phyloP scores from a whole-genome alignment of 2,888 invertebrate species.

The Scotopteryx bipunctaria region DNA sequence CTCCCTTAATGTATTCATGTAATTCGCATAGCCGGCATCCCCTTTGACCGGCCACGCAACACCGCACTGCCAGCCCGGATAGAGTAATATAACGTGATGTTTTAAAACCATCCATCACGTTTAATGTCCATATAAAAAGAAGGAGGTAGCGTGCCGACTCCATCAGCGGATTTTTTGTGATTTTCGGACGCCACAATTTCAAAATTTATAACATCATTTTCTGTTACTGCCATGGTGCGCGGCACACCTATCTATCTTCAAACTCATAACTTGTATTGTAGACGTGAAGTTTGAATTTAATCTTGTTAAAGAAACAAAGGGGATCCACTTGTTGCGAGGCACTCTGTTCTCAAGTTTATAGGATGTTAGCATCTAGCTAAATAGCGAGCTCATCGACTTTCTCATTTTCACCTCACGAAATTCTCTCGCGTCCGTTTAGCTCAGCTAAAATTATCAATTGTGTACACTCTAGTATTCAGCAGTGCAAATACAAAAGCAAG shows the following conservation, averaged over 20 bases:
- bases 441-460: conserved; percentile 63
- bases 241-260: conserved; percentile 21
- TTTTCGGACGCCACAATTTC: conserved; percentile 50
- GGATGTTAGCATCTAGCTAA: conserved; percentile 54
- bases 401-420: conserved; percentile 59
- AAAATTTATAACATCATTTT: conserved; percentile 38
- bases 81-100: conserved; percentile 81
- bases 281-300: conserved; percentile 38
- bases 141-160: conserved; percentile 67
- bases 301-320: conserved; percentile 45
- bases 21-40: conserved; percentile 82
- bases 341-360: conserved; percentile 51
- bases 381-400: conserved; percentile 49
- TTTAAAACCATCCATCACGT: conserved; percentile 83
- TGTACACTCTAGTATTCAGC: conserved; percentile 64
- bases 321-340: conserved; percentile 56
- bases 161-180: conserved; percentile 56
- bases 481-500: conserved; percentile 68
- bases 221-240: conserved; percentile 15
- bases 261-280: conserved; percentile 32
- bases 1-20: conserved; percentile 83
- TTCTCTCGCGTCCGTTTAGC: conserved; percentile 53
- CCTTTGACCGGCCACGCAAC: conserved; percentile 83
- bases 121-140: conserved; percentile 80
- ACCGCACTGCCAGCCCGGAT: conserved; percentile 76